Evolutionary conservation across 2,888 invertebrate genomes (phyloP), one percentile per base, ranked within the genome.

Genomic region (Zeuzera pyrina): DNA sequence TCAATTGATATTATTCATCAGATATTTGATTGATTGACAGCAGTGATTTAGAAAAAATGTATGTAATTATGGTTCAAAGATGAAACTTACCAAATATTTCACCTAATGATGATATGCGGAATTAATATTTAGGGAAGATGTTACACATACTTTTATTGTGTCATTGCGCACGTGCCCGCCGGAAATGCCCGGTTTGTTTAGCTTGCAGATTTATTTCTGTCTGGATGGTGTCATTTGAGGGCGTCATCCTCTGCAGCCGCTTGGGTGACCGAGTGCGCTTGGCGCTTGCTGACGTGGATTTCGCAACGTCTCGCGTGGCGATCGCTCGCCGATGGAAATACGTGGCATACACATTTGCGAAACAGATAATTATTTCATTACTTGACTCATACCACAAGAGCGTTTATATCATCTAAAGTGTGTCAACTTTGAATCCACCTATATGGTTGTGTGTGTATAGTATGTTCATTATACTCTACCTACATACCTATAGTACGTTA

Each of bases 101-200:
- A 10, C 16, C 13, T n/a, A n/a, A n/a, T n/a, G n/a, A n/a, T n/a
- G 27, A 30, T 22, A 29, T 29, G 31, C 38, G 33, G 25, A 47
- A 47, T 45, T 45, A 38, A 51, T 57, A 47, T 35, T 33, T 25
- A 30, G 39, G 30, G 28, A 32, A 31, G 33, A 35, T 35, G 55
- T 47, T 56, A 57, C n/a, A n/a, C n/a, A n/a, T n/a, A n/a, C n/a
- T 63, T 66, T 48, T 62, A 74, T 70, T 76, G 63, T 71, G 74
- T 68, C 69, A 70, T 62, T 49, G 45, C 50, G 53, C 58, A 68
- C 61, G 62, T 67, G 67, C 51, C 56, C 66, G 65, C 64, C 78
- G 79, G 81, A 78, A 79, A 78, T 71, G 62, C 70, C 67, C 47
- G 63, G 62, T 72, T 74, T 79, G 76, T 81, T 78, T 78, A 69